A percentile compares a stretch with the other conserved stretches of the same genome.
These are phyloP conservation scores for Delia radicum DNA, from an alignment of 1,140 invertebrate genomes.

Conservation along the genomic window DNA sequence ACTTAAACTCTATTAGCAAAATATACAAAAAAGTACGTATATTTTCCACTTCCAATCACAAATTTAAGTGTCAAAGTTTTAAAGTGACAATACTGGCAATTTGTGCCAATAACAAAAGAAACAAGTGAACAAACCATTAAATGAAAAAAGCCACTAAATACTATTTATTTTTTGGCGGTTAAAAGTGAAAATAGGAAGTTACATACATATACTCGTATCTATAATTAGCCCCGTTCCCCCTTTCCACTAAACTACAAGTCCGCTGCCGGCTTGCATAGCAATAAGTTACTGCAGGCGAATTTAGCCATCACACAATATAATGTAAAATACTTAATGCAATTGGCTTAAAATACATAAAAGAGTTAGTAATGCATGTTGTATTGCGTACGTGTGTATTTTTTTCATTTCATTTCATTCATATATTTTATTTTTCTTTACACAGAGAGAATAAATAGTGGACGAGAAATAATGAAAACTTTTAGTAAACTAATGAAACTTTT, in stretches of 20 bases:
- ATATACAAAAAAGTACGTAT: background rate
- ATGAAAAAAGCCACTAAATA: background rate
- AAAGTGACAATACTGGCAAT: background rate
- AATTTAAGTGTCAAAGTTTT: background rate
- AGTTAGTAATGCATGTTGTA: background rate
- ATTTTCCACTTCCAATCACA: background rate
- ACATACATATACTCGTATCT: background rate
- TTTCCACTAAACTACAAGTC: background rate
- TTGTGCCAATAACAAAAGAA: conserved; percentile 1
- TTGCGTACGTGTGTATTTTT: too few species aligned
- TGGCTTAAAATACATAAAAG: background rate
- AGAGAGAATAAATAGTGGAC: too few species aligned
- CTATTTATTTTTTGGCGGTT: background rate
- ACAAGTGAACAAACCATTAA: background rate
- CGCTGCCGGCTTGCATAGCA: background rate
- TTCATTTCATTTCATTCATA: background rate
- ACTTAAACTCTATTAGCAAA: background rate
- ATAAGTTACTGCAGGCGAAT: background rate
- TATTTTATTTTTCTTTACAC: background rate
- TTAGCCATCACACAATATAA: background rate
- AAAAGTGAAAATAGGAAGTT: background rate
- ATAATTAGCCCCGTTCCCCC: background rate
- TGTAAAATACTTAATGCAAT: background rate
- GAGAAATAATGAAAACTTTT: too few species aligned
- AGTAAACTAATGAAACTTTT: too few species aligned